phyloP scores from a whole-genome alignment of 2,113 vertebrate species.

The Aegithalos caudatus region DNA sequence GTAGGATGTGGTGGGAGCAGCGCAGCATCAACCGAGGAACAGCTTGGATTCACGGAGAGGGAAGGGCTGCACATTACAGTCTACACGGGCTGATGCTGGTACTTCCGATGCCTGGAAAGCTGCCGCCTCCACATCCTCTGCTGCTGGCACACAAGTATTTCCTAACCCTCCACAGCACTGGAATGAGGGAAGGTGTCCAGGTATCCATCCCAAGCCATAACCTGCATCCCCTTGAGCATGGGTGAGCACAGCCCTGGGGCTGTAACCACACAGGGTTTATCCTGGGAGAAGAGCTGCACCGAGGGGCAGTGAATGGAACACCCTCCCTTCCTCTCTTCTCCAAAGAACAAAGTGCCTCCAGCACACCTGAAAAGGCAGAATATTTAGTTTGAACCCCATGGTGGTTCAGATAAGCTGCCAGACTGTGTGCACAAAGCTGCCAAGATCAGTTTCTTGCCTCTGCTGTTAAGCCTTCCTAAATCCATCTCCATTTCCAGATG shows the following conservation, averaged over 20 bases:
- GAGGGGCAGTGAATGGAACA: rapidly evolving
- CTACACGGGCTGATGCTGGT: slow-evolving; percentile 65
- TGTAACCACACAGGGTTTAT: neutral
- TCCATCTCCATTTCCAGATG: neutral
- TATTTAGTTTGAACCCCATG: neutral
- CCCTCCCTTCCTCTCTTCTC: neutral
- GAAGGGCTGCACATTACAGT: slow-evolving; percentile 61
- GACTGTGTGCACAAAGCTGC: neutral
- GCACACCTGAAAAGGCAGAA: neutral
- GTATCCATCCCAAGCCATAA: neutral
- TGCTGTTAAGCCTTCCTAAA: neutral
- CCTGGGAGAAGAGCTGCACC: neutral
- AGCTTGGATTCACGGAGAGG: slow-evolving; percentile 61
- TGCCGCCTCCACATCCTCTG: slow-evolving; percentile 65
- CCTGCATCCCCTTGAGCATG: rapidly evolving
- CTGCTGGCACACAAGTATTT: slow-evolving; percentile 19
- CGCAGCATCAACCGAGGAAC: slow-evolving; percentile 50
- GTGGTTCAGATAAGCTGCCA: neutral
- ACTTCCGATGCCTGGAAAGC: slow-evolving; percentile 66
- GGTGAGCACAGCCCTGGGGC: neutral
- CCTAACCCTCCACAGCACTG: neutral
- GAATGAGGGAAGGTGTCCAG: neutral
- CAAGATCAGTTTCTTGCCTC: neutral
- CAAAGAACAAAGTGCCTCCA: neutral
- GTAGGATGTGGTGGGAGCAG: slow-evolving; percentile 32